Conservation (phyloP, 2,888 invertebrate species). For the Atrina japonica region DNA sequence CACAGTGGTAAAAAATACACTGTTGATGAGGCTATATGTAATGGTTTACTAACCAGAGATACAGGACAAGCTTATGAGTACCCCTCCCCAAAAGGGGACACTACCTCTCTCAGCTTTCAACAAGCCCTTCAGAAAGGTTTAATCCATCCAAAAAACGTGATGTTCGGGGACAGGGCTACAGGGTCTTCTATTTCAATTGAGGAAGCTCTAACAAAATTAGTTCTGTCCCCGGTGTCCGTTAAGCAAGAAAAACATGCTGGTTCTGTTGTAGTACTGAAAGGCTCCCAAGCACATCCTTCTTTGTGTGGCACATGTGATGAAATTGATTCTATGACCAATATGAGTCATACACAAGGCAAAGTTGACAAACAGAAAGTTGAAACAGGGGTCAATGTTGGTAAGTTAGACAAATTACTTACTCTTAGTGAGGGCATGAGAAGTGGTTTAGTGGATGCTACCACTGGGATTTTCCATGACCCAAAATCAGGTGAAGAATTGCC, state of each 20-base stretch:
- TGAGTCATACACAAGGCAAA: no score
- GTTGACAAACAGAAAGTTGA: no score
- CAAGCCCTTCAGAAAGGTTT: constrained; percentile 90
- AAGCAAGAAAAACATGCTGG: constrained; percentile 38
- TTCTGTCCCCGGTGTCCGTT: constrained; percentile 79
- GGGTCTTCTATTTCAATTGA: constrained; percentile 86
- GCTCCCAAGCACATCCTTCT: constrained; percentile 43
- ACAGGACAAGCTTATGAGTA: constrained; percentile 67
- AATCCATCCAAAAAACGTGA: constrained; percentile 89
- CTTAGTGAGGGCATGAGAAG: constrained; percentile 59
- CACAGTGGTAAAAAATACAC: constrained; percentile 90
- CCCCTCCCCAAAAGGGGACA: constrained; percentile 72
- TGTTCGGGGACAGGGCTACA: constrained; percentile 85
- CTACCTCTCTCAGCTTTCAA: constrained; percentile 72
- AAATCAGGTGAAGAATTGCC: constrained; percentile 89
- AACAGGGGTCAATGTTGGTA: constrained; percentile 17
- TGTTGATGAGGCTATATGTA: constrained; percentile 87
- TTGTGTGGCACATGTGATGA: constrained; percentile 5
- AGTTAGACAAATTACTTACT: constrained; percentile 27
- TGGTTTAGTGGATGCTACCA: constrained; percentile 75
- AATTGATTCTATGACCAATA: no score
- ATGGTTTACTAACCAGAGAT: constrained; percentile 64
- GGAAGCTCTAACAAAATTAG: constrained; percentile 85
- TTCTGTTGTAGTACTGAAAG: constrained; percentile 71
- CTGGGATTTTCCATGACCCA: constrained; percentile 91